Evolutionary conservation across 1,140 invertebrate species (phyloP).

Genomic region (Mycetomoellerius zeteki): DNA sequence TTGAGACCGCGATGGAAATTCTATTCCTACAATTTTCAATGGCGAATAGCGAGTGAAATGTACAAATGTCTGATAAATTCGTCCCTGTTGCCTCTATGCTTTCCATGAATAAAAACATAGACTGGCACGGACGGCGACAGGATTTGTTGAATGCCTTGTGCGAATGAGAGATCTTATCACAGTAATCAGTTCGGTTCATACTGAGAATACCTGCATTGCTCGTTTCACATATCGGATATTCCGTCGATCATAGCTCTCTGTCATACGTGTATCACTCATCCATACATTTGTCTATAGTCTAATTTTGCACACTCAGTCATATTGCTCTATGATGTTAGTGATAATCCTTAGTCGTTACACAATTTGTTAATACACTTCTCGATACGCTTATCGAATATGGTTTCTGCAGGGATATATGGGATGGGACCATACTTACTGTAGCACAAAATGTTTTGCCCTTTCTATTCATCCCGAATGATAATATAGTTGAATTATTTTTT

Average conservation of each 20-base stretch:
- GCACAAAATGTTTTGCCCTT: constrained; percentile 23
- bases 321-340: constrained; percentile 58
- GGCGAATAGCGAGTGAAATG: constrained; percentile 18
- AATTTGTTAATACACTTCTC: constrained; percentile 54
- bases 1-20: constrained; percentile 1
- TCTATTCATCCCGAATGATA: constrained; percentile 24
- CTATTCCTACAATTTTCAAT: constrained; percentile 38
- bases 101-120: constrained; percentile 1
- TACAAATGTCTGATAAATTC: constrained; percentile 37
- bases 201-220: constrained; percentile 48
- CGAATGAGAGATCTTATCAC: constrained; percentile 61
- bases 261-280: constrained; percentile 21
- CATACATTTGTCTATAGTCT: constrained; percentile 58
- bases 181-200: constrained; percentile 53
- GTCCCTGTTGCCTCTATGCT: constrained; percentile 10
- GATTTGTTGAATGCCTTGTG: constrained; percentile 37
- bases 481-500: not conserved
- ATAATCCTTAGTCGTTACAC: constrained; percentile 57
- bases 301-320: constrained; percentile 64
- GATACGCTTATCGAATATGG: constrained; percentile 31
- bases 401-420: constrained; percentile 24
- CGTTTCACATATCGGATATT: constrained; percentile 24
- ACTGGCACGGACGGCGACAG: constrained; percentile 30
- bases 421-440: constrained; percentile 52
- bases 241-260: constrained; percentile 23